Conservation (phyloP, 2,113 vertebrate genomes). For the Microtus pennsylvanicus region DNA sequence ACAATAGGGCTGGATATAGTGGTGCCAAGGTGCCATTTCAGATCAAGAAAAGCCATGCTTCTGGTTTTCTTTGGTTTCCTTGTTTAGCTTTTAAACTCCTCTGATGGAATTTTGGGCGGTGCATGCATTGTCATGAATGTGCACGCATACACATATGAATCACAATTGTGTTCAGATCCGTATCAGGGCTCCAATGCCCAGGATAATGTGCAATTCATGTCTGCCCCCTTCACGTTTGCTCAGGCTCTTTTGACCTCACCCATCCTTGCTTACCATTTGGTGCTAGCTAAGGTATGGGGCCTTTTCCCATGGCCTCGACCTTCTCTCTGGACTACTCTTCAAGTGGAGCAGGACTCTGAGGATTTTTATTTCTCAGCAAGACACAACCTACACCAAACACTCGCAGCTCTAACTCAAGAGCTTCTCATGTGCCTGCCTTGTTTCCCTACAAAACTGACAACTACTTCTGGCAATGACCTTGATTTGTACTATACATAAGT, state of each 20-base stretch:
- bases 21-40: neutral
- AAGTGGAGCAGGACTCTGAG: conserved; percentile 1
- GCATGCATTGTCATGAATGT: neutral
- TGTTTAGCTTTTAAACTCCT: conserved; percentile 9
- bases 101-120: conserved; percentile 25
- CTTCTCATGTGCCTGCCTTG: neutral
- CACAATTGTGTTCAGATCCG: neutral
- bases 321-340: neutral
- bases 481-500: neutral
- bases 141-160: neutral
- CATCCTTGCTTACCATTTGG: neutral
- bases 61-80: neutral
- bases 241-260: neutral
- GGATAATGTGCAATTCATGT: neutral
- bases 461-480: conserved; percentile 1
- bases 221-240: neutral
- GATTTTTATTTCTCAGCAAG: conserved; percentile 13
- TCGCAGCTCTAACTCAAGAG: neutral
- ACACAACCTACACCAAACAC: neutral
- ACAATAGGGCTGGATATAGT: neutral
- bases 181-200: neutral
- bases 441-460: neutral
- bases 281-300: neutral
- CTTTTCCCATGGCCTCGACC: neutral
- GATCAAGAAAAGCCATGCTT: conserved; percentile 14